Conservation (phyloP, 2,797 vertebrate species). For the Intellagama lesueurii region DNA sequence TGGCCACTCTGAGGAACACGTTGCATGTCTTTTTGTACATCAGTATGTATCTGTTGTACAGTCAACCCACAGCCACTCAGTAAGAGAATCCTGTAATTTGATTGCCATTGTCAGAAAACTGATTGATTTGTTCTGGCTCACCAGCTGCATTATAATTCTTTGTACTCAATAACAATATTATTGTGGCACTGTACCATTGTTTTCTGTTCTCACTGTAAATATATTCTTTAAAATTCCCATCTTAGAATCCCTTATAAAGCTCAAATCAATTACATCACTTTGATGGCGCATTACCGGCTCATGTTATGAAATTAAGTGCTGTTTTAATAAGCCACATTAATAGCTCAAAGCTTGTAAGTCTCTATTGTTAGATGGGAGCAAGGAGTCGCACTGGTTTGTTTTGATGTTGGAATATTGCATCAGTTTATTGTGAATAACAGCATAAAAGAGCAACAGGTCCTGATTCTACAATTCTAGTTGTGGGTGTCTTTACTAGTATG, state of each 20-base stretch:
- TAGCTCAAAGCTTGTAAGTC: constrained; percentile 28
- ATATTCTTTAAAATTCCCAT: constrained; percentile 38
- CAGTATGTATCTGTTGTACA: background rate
- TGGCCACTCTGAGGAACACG: background rate
- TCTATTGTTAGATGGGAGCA: constrained; percentile 14
- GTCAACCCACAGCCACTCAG: background rate
- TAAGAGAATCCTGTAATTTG: background rate
- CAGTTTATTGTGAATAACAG: background rate
- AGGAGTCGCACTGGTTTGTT: constrained; percentile 12
- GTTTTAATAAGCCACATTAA: constrained; percentile 40
- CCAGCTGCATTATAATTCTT: constrained; percentile 14
- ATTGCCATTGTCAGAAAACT: constrained; percentile 9
- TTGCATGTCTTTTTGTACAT: background rate
- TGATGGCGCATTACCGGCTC: constrained; percentile 35
- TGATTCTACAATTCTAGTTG: background rate
- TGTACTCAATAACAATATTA: constrained; percentile 10
- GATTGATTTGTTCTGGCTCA: constrained; percentile 22
- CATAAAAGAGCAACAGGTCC: background rate
- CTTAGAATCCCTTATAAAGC: constrained; percentile 33
- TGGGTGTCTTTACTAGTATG: background rate
- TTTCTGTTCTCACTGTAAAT: constrained; percentile 42
- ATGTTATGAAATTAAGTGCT: constrained; percentile 45
- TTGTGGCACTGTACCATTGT: constrained; percentile 35
- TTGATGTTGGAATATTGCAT: constrained; percentile 10
- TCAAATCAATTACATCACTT: constrained; percentile 27